Evolutionary conservation across 2,888 invertebrate genomes (phyloP), one percentile per base, ranked within the genome.

Genomic region (Tuberolachnus salignus): DNA sequence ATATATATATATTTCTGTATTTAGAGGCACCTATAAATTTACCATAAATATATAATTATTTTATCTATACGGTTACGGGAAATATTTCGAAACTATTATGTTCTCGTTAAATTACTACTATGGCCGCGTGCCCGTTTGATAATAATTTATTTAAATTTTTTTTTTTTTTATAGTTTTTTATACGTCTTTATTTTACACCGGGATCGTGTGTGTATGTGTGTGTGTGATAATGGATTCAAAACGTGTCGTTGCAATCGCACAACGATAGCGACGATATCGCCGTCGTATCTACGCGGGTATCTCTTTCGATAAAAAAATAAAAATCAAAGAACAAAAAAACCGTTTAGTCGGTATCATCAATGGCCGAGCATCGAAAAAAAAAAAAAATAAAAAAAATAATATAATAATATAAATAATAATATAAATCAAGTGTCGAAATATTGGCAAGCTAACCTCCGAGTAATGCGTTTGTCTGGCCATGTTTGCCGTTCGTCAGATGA

Each of bases 401-500:
- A n/a, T n/a, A n/a, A n/a, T n/a, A n/a, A n/a, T n/a, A n/a, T n/a
- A n/a, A n/a, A n/a, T n/a, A n/a, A n/a, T n/a, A n/a, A n/a, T n/a
- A n/a, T n/a, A n/a, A n/a, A n/a, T n/a, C n/a, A n/a, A 44, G 61
- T 34, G 23, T 44, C 57, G 57, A 78, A 57, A 78, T 51, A 78
- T 78, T 78, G 75, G 75, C 67, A 69, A 67, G 26, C 34, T 34
- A n/a, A 21, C 67, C 23, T 59, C 19, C n/a, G 49, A 51, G 53
- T 49, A n/a, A n/a, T n/a, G n/a, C n/a, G n/a, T n/a, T n/a, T n/a
- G 75, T 69, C 67, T 78, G 75, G 67, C 67, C 34, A 34, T 26
- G 34, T 59, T 44, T 13, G 34, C 16, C 42, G 26, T 34, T 34
- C 34, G 6, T 34, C 34, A 34, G 34, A 34, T 34, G 34, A 34